phyloP scores from a whole-genome alignment of 2,113 vertebrate species.

The Chlamydotis undulata region DNA sequence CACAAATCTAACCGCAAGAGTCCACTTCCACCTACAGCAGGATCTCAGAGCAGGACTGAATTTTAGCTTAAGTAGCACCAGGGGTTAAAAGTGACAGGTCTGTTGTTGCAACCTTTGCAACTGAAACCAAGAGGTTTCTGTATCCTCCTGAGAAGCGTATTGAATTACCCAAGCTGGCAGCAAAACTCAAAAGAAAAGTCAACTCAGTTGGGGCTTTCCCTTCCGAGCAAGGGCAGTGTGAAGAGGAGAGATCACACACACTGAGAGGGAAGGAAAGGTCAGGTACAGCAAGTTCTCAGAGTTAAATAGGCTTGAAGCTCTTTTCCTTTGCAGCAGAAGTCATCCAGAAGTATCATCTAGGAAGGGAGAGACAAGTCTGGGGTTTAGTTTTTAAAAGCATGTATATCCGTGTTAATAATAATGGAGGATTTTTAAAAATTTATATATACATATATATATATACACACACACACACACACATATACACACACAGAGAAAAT shows the following conservation, averaged over 20 bases:
- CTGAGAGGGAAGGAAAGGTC: neutral
- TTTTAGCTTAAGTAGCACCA: neutral
- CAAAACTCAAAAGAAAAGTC: neutral
- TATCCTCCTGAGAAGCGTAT: neutral
- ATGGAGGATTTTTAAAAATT: neutral
- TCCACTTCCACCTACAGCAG: neutral
- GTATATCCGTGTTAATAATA: neutral
- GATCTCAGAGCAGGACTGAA: neutral
- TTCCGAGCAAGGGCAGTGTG: neutral
- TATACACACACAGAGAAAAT: neutral
- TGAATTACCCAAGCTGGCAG: neutral
- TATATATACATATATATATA: too few relatives aligned
- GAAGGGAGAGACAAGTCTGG: neutral
- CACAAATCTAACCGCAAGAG: neutral
- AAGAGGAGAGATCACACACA: neutral
- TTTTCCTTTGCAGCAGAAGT: neutral
- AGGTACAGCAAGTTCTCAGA: neutral
- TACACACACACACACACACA: too few relatives aligned
- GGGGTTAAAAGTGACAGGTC: neutral
- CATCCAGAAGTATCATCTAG: neutral
- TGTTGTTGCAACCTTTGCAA: neutral
- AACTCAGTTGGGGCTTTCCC: neutral
- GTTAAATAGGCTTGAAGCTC: neutral
- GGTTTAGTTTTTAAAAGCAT: neutral
- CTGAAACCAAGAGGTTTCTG: neutral